Percentiles rank a stretch among this genome's conserved stretches.
phyloP scores from a whole-genome alignment of 2,797 vertebrate genomes.

The Phalanger gymnotis region DNA sequence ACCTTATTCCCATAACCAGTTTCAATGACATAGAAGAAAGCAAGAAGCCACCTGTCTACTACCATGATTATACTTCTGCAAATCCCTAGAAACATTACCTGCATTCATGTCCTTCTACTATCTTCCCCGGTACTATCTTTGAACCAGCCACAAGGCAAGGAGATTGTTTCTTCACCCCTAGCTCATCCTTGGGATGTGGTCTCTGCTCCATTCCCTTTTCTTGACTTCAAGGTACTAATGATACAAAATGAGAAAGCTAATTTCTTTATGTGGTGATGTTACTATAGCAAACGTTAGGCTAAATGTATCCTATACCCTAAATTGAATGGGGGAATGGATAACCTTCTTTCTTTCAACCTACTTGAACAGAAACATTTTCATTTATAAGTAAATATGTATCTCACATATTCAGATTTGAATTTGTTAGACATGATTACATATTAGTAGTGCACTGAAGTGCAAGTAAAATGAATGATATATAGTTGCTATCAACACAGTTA shows the following conservation, averaged over 20 bases:
- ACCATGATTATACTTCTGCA: neutral
- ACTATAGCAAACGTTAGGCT: constrained; percentile 7
- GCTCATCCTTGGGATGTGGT: neutral
- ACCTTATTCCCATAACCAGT: neutral
- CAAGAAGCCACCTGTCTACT: rapidly evolving
- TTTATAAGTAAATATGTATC: constrained; percentile 50
- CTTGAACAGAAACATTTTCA: constrained; percentile 58
- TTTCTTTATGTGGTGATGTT: neutral
- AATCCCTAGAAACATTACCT: neutral
- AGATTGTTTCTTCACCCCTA: neutral
- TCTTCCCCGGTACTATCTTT: neutral
- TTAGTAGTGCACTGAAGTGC: constrained; percentile 72
- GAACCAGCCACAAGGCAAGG: neutral
- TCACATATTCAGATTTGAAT: constrained; percentile 57
- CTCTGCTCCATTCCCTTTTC: neutral
- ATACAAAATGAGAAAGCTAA: neutral
- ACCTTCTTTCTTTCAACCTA: constrained; percentile 20
- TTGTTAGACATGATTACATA: constrained; percentile 61
- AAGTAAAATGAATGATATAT: constrained; percentile 81
- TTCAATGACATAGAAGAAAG: neutral
- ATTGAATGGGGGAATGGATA: constrained; percentile 48
- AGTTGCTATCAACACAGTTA: constrained; percentile 73
- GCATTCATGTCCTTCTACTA: neutral
- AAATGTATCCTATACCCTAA: constrained; percentile 36
- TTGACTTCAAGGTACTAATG: neutral